A percentile compares a stretch with the other conserved stretches of the same genome.
These are phyloP conservation scores for Lethrus apterus DNA, from an alignment of 1,140 invertebrate genomes.

Conservation along the genomic window DNA sequence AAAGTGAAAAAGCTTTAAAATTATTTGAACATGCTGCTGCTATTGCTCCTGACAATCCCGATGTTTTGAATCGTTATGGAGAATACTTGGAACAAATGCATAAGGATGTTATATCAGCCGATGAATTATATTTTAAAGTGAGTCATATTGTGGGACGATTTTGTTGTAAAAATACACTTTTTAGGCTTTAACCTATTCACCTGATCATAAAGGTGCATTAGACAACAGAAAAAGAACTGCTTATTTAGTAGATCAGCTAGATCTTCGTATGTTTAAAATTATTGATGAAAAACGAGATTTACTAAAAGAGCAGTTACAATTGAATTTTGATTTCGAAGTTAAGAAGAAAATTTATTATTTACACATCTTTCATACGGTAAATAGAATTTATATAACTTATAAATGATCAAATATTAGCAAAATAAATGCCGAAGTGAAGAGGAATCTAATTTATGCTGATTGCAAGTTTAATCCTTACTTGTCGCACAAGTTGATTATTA, in stretches of 20 bases:
- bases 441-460: neutral
- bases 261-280: constrained; percentile 66
- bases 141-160: neutral
- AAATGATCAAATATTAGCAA: no score
- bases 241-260: constrained; percentile 83
- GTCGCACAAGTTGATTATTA: neutral
- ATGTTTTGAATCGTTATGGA: constrained; percentile 87
- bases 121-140: constrained; percentile 71
- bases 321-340: constrained; percentile 68
- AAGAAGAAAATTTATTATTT: constrained; percentile 93
- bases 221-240: constrained; percentile 76
- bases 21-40: constrained; percentile 86
- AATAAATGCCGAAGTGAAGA: no score
- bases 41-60: constrained; percentile 83
- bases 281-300: constrained; percentile 83
- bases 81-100: constrained; percentile 85
- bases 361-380: constrained; percentile 90
- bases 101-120: constrained; percentile 81
- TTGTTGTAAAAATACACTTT: neutral
- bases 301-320: constrained; percentile 72
- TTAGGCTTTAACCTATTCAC: constrained; percentile 70
- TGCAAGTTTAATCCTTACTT: neutral
- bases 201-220: constrained; percentile 72
- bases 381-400: no score
- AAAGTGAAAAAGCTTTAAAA: constrained; percentile 78